Evolutionary conservation across 1,140 invertebrate species (phyloP), one percentile per base, ranked within the genome.

Genomic region (Nautilus pompilius): DNA sequence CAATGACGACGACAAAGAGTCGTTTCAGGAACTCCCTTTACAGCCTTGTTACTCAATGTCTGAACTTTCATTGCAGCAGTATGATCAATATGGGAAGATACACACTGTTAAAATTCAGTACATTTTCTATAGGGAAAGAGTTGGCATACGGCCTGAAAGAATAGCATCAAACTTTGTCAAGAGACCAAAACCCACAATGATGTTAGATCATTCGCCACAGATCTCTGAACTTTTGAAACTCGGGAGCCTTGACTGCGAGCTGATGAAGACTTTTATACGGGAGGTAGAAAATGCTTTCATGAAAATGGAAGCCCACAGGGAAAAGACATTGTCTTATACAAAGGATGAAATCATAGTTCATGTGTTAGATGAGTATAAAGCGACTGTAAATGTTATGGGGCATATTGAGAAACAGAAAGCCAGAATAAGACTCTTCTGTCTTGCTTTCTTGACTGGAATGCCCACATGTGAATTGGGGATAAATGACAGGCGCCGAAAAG

Each of bases 91-190:
- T 81, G 96, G 96, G 4, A 99, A 99, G 85, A 99, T 99, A 71
- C 98, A 99, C 83, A 99, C 97, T 0, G 88, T 98, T 17, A 99
- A 99, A 83, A 84, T 99, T 46, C 96, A 99, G 78, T 98, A 98
- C 77, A 91, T 99, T 32, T 96, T 98, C 82, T 99, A 99, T 82
- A 98, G 98, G 80, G 97, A 99, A 80, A 86, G 95, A 29, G 95
- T 98, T 0, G 97, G 97, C 3, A 93, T 99, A 15, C 85, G 96
- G 72, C 93, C 96, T 0, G 97, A 96, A 13, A 93, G 98, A 80
- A 93, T 98, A 32, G 75, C 75, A 22, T 71, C 77, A 22, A 73
- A 76, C 15, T 73, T 79, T 69, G 72, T 81, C 17, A 72, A 75
- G 30, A 69, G 65, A 30, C 60, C 73, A 65, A 57, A 72, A 67